phyloP scores from a whole-genome alignment of 2,888 invertebrate species.

The Eupithecia exiguata region DNA sequence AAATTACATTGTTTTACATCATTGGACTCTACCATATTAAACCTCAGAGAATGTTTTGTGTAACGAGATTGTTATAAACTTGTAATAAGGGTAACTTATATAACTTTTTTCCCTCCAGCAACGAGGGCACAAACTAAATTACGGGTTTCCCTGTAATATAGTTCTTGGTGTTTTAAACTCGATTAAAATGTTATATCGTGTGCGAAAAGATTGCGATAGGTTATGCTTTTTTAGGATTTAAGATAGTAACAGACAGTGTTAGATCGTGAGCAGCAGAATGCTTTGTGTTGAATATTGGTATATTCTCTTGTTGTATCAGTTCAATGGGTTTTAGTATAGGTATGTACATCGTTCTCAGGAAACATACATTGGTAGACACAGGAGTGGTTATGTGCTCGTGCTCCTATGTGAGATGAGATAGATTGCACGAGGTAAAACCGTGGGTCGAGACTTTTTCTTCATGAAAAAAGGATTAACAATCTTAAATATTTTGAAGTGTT shows the following conservation, averaged over 20 bases:
- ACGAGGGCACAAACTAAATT: no score
- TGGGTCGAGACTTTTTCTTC: not conserved
- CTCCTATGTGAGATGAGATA: not conserved
- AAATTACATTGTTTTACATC: slow-evolving; percentile 37
- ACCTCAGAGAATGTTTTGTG: slow-evolving; percentile 27
- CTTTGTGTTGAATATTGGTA: slow-evolving; percentile 41
- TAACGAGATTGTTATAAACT: slow-evolving; percentile 33
- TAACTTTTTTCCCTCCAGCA: slow-evolving; percentile 15
- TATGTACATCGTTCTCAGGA: slow-evolving; percentile 14
- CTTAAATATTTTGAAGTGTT: not conserved
- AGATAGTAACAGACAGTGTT: slow-evolving; percentile 47
- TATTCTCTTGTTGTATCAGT: slow-evolving; percentile 40
- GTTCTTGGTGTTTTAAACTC: not conserved
- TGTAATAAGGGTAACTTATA: slow-evolving; percentile 26
- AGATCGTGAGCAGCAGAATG: slow-evolving; percentile 52
- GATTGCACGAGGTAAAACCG: not conserved
- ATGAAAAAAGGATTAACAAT: not conserved
- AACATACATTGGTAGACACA: not conserved
- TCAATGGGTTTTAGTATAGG: slow-evolving; percentile 23
- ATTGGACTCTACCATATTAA: slow-evolving; percentile 31
- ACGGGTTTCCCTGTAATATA: not conserved
- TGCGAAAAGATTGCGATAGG: slow-evolving; percentile 23
- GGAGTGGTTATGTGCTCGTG: not conserved
- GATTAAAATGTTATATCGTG: slow-evolving; percentile 1
- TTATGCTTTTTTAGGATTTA: slow-evolving; percentile 38